Percentiles rank a stretch among this genome's conserved stretches.
phyloP scores from a whole-genome alignment of 2,888 invertebrate species.

The Idaea aversata region DNA sequence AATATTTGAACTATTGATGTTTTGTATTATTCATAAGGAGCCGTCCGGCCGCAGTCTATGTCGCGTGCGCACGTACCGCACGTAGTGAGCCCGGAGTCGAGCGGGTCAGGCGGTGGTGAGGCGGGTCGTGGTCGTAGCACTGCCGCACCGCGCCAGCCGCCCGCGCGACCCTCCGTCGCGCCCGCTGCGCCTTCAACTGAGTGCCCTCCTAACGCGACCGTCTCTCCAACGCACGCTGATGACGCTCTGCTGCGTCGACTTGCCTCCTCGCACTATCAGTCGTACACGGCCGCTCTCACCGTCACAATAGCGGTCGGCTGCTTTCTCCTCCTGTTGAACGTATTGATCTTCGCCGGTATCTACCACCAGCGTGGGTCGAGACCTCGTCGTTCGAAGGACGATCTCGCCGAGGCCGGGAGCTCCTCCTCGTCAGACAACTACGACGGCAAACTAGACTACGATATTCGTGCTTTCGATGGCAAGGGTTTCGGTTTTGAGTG shows the following conservation, averaged over 20 bases:
- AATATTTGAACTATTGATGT: not conserved
- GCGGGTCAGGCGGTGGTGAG: slow-evolving; percentile 43
- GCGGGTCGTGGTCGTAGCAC: slow-evolving; percentile 51
- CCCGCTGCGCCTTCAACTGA: slow-evolving; percentile 83
- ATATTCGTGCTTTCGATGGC: slow-evolving; percentile 76
- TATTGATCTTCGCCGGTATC: slow-evolving; percentile 93
- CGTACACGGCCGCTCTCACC: slow-evolving; percentile 92
- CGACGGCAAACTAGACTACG: slow-evolving; percentile 79
- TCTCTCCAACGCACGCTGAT: slow-evolving; percentile 74
- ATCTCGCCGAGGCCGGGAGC: slow-evolving; percentile 86
- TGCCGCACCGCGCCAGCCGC: slow-evolving; percentile 69
- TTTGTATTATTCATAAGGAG: slow-evolving; percentile 73
- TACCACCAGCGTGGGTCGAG: slow-evolving; percentile 90
- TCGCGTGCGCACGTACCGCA: slow-evolving; percentile 83
- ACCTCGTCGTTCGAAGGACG: slow-evolving; percentile 88
- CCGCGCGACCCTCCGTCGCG: slow-evolving; percentile 60
- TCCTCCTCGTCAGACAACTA: slow-evolving; percentile 84
- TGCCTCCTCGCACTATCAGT: slow-evolving; percentile 91
- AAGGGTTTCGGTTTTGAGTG: slow-evolving; percentile 80
- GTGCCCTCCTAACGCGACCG: slow-evolving; percentile 84
- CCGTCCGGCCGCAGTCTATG: slow-evolving; percentile 87
- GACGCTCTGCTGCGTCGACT: slow-evolving; percentile 87
- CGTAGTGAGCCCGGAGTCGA: slow-evolving; percentile 60
- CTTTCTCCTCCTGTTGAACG: slow-evolving; percentile 89
- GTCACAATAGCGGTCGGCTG: slow-evolving; percentile 94